Evolutionary conservation across 2,888 invertebrate species (phyloP), one percentile per base, ranked within the genome.

Genomic region (Heliconius erato): DNA sequence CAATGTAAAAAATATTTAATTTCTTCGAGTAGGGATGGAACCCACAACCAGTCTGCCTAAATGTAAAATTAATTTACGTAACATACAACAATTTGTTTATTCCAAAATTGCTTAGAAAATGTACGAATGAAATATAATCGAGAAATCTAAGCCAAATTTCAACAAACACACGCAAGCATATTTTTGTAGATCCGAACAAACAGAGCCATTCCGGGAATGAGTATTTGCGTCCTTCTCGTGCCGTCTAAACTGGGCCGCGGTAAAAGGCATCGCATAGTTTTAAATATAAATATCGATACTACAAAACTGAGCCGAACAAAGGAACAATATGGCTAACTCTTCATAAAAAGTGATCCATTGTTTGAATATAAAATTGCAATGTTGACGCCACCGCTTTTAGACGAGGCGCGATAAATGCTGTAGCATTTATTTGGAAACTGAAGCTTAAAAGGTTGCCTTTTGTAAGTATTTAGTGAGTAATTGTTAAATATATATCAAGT

Each of bases 291-390:
- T 79, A 83, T 80, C 83, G 82, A 69, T 78, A 78, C 67, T n/a
- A 49, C 49, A 65, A 67, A 78, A 49, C 49, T 44, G 67, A 67
- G 26, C 65, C 7, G 67, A 78, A 78, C 68, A 78, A 78, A 77
- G 63, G 79, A 79, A 84, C 76, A 82, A 84, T 81, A 85, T 82
- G 85, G 80, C 80, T 28, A 54, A 74, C 82, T 79, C 84, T 84
- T 84, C 44, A 77, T 79, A 76, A 82, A 84, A 82, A 65, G 78
- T 71, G 69, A 83, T 81, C 82, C 82, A 86, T 85, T 85, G 86
- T 85, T 83, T 85, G 77, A 84, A 84, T 84, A 83, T 84, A 79
- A 85, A 85, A 86, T 85, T 85, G 83, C 83, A 77, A 63, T 76
- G 80, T 81, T 71, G 84, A 77, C 79, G 83, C 83, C 84, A 32